Conservation (phyloP, 1,140 invertebrate genomes). For the Drosophila lowei region DNA sequence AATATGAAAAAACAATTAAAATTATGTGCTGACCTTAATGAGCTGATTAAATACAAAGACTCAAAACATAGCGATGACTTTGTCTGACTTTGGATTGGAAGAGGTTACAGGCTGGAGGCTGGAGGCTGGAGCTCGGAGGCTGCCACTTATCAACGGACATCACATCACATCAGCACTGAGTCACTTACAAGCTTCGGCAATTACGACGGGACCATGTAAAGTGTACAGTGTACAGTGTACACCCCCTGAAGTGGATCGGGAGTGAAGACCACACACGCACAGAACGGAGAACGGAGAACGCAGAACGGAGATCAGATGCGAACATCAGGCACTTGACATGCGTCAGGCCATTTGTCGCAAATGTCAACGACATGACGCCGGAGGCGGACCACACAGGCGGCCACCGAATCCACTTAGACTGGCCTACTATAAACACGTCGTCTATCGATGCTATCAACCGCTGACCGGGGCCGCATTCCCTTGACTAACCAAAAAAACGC, state of each 20-base stretch:
- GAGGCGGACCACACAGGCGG: constrained; percentile 58
- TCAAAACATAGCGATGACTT: constrained; percentile 21
- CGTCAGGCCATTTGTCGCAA: constrained; percentile 75
- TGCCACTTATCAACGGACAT: constrained; percentile 7
- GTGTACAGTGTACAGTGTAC: constrained; percentile 43
- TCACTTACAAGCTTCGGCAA: constrained; percentile 58
- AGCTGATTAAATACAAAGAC: constrained; percentile 59
- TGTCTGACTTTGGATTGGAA: constrained; percentile 11
- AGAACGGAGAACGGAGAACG: background rate
- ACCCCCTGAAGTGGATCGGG: constrained; percentile 48
- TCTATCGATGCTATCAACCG: constrained; percentile 64
- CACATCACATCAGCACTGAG: constrained; percentile 8
- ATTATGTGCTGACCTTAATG: constrained; percentile 73
- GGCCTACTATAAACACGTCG: constrained; percentile 66
- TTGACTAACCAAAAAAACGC: constrained; percentile 31
- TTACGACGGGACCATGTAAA: constrained; percentile 44
- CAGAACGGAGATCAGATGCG: background rate
- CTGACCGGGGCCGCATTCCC: constrained; percentile 14
- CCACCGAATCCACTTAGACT: constrained; percentile 18
- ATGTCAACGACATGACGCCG: constrained; percentile 79
- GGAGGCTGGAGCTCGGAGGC: background rate
- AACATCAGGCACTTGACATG: constrained; percentile 65
- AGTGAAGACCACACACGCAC: constrained; percentile 58
- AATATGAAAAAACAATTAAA: constrained; percentile 74
- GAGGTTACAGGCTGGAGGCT: too few species aligned